phyloP scores from a whole-genome alignment of 2,113 vertebrate species.

The Grus americana region DNA sequence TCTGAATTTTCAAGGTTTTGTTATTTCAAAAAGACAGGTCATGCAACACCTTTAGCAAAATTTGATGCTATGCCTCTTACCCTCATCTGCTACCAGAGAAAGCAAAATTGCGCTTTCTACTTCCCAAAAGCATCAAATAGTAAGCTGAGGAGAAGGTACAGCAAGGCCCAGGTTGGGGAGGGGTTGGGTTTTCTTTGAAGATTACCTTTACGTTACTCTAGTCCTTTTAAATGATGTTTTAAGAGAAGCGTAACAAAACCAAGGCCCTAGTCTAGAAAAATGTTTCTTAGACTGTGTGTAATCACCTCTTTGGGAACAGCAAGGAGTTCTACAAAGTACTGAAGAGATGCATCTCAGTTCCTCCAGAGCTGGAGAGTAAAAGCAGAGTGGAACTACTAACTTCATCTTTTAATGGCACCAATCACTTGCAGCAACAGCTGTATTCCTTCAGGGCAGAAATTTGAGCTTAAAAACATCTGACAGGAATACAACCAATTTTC shows the following conservation, averaged over 20 bases:
- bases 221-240: not conserved
- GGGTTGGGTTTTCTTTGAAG: not conserved
- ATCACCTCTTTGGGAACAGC: not conserved
- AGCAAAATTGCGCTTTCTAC: not conserved
- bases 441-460: slow-evolving; percentile 47
- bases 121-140: not conserved
- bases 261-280: not conserved
- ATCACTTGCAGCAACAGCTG: slow-evolving; percentile 42
- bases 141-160: not conserved
- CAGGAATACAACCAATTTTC: slow-evolving; percentile 6
- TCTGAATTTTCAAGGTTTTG: not conserved
- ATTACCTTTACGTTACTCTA: not conserved
- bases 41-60: not conserved
- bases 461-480: slow-evolving; percentile 35
- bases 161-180: not conserved
- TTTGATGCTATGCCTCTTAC: not conserved
- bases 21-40: not conserved
- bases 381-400: not conserved
- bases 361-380: not conserved
- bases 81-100: not conserved
- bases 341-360: not conserved
- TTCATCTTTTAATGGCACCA: not conserved
- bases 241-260: not conserved
- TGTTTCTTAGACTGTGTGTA: not conserved
- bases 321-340: not conserved